Evolutionary conservation across 1,140 invertebrate genomes (phyloP).

Genomic region (Mizuhopecten yessoensis): DNA sequence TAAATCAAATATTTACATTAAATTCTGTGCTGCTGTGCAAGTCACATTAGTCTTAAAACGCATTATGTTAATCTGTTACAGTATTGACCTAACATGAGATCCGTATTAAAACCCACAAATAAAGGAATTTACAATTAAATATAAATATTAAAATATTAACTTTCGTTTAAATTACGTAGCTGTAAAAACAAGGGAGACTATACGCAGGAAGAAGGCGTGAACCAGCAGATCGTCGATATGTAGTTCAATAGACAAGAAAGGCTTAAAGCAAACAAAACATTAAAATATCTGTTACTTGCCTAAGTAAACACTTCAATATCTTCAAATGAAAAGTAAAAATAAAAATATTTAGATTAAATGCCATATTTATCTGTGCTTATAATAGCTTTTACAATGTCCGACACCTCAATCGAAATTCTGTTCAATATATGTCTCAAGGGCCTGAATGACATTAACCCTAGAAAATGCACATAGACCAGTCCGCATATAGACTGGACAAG

Average conservation of each 20-base stretch:
- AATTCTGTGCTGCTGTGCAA: not conserved
- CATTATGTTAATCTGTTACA: not conserved
- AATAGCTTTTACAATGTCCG: not conserved
- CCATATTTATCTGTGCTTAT: not conserved
- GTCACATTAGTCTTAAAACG: not conserved
- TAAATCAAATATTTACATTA: constrained; percentile 23
- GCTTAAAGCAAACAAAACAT: not conserved
- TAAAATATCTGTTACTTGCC: not conserved
- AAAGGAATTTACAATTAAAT: not conserved
- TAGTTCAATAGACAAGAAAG: not conserved
- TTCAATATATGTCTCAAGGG: not conserved
- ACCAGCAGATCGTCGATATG: not conserved
- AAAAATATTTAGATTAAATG: constrained; percentile 33
- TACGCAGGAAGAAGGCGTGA: not conserved
- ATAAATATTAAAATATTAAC: not conserved
- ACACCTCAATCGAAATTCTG: not conserved
- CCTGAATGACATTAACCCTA: not conserved
- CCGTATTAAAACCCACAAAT: not conserved
- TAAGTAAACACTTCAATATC: not conserved
- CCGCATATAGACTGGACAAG: not conserved
- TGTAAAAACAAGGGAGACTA: not conserved
- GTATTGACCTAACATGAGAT: not conserved
- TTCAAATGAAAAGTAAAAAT: not conserved
- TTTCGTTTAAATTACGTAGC: not conserved
- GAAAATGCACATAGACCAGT: not conserved